A percentile compares a stretch with the other conserved stretches of the same genome.
Conservation (phyloP, 2,797 vertebrate genomes). For the Cynopterus sphinx region DNA sequence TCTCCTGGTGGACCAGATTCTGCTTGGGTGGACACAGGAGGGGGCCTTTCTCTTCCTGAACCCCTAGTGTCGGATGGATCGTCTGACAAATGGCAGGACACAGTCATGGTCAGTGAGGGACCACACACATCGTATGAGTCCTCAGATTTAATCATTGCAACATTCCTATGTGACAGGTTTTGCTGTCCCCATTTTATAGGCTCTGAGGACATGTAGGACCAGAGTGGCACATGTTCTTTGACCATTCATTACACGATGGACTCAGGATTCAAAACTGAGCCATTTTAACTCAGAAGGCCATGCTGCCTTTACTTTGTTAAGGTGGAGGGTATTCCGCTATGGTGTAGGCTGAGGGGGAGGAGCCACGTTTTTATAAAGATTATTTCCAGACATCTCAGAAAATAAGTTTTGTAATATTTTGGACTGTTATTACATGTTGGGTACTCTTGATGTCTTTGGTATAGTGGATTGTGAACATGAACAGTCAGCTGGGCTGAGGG, state of each 20-base stretch:
- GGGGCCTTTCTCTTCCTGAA: background rate
- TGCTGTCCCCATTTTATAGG: background rate
- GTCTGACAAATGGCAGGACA: background rate
- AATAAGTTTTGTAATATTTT: background rate
- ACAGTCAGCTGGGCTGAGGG: background rate
- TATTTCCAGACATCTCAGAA: slow-evolving; percentile 14
- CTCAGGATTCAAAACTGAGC: background rate
- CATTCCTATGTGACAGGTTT: background rate
- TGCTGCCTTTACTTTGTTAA: background rate
- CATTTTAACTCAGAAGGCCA: background rate
- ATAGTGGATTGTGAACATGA: background rate
- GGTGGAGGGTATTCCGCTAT: background rate
- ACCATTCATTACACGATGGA: background rate
- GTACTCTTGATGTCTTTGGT: background rate
- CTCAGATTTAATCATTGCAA: background rate
- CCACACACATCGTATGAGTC: accelerated
- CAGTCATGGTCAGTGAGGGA: background rate
- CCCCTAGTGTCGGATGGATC: background rate
- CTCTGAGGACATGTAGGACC: background rate
- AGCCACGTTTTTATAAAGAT: background rate
- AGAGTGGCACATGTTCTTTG: background rate
- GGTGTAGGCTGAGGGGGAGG: background rate
- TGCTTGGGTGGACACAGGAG: background rate
- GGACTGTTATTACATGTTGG: background rate
- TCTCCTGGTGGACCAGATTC: background rate